Base-by-base conservation (phyloP, 2,888 invertebrate genomes). In the Xanthorhoe spadicearia region DNA sequence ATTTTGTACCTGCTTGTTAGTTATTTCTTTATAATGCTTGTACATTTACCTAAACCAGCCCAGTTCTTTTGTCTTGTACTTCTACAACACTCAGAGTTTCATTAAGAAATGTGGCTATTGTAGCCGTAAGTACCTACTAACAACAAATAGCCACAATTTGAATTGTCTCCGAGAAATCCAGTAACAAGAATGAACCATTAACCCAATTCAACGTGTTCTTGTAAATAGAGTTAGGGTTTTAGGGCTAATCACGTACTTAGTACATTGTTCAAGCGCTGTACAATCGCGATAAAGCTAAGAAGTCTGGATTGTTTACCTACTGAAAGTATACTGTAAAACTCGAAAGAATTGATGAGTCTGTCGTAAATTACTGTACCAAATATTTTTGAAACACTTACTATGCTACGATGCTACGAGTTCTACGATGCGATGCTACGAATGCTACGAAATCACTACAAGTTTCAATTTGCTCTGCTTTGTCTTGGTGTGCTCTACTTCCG, bases 171-270 rank as follows among this genome's bases (percentile, higher is more conserved):
- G 51, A 62, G 61, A 56, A 63, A 66, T 58, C 52, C 54, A 43
- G 38, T 19, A 64, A 63, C 60, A 51, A 67, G 66, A 66, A 63
- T 61, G 53, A 68, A 61, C 61, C 62, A 66, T 69, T 60, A 64
- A 55, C 53, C 54, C 66, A 64, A 60, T 64, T 66, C 65, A 43
- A 60, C 65, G 61, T 68, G 64, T 61, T 68, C 64, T 64, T 64
- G 64, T 69, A 65, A 67, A 65, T 66, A 66, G 68, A 57, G 51
- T 61, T 59, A 38, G 57, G 61, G 57, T 43, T 66, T 69, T 62
- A 62, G 61, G 64, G 50, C 66, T 68, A 64, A 72, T 70, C 64
- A 65, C 64, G 66, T 70, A 49, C 64, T 66, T 69, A 60, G 52
- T 56, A 66, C 60, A 61, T 68, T 66, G 61, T 68, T 60, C 54